Percentiles rank a stretch among this genome's conserved stretches.
Conservation (phyloP, 2,113 vertebrate genomes). For the Heterocephalus glaber region DNA sequence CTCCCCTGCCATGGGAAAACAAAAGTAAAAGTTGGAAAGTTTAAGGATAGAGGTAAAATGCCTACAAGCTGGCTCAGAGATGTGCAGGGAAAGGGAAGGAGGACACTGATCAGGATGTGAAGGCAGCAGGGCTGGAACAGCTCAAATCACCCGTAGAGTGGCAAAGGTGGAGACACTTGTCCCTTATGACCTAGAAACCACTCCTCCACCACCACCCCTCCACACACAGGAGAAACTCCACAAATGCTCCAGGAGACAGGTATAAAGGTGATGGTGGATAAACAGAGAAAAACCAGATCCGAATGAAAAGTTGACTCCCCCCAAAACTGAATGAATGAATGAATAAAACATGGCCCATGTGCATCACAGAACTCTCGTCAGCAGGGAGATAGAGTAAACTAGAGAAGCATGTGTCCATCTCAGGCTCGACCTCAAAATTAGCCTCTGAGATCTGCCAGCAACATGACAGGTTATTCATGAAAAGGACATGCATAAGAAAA, state of each 20-base stretch:
- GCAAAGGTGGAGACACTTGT: neutral
- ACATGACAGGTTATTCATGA: neutral
- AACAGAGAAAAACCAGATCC: neutral
- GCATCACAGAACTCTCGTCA: neutral
- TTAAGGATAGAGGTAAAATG: rapidly evolving
- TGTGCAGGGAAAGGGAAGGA: neutral
- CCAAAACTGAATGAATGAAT: neutral
- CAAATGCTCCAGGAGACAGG: neutral
- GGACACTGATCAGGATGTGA: rapidly evolving
- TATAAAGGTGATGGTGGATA: rapidly evolving
- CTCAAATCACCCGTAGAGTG: rapidly evolving
- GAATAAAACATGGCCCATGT: rapidly evolving
- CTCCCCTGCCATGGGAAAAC: neutral
- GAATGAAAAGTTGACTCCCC: neutral
- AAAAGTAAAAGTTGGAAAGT: neutral
- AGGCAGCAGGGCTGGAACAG: rapidly evolving
- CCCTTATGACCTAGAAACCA: no score
- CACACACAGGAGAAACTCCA: neutral
- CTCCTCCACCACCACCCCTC: neutral
- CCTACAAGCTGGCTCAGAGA: neutral
- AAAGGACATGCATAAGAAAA: neutral
- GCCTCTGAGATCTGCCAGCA: neutral
- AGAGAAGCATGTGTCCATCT: neutral
- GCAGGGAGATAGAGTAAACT: rapidly evolving
- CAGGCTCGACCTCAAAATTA: neutral